Conservation (phyloP, 2,888 invertebrate species). For the Rhamnusium bicolor region DNA sequence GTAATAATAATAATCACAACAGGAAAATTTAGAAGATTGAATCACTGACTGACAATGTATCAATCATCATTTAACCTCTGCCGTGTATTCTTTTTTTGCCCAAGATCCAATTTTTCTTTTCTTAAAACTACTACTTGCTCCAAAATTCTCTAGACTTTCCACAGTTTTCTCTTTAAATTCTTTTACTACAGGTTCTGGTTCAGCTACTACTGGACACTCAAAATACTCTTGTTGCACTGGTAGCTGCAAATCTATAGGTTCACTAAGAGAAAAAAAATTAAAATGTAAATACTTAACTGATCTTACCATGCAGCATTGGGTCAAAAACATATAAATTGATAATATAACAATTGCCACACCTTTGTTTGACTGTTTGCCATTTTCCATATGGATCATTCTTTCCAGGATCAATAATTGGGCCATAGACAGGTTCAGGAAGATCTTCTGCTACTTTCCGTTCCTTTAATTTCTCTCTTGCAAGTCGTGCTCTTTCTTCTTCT, state of each 20-base stretch:
- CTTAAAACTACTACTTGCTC: slow-evolving; percentile 75
- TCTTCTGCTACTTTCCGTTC: slow-evolving; percentile 65
- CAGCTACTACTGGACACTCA: slow-evolving; percentile 60
- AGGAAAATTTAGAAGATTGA: not conserved
- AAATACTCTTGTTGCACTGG: slow-evolving; percentile 72
- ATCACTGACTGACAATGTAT: too few species aligned
- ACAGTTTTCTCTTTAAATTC: slow-evolving; percentile 78
- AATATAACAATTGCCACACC: slow-evolving; percentile 71
- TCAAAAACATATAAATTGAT: not conserved
- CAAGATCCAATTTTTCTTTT: slow-evolving; percentile 77
- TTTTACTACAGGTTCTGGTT: slow-evolving; percentile 71
- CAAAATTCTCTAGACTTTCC: slow-evolving; percentile 72
- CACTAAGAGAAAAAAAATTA: slow-evolving; percentile 49
- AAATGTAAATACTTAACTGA: too few species aligned
- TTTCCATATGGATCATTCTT: slow-evolving; percentile 81
- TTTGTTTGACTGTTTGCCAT: slow-evolving; percentile 81
- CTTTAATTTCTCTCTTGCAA: slow-evolving; percentile 72
- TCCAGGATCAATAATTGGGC: slow-evolving; percentile 76
- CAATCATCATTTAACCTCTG: slow-evolving; percentile 78
- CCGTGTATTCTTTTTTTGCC: slow-evolving; percentile 76
- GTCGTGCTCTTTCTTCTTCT: slow-evolving; percentile 72
- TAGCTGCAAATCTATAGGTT: slow-evolving; percentile 78
- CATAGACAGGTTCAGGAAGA: slow-evolving; percentile 66
- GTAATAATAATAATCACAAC: not conserved
- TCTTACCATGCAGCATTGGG: not conserved